Conservation (phyloP, 2,113 vertebrate genomes). For the human (Homo sapiens) region DNA sequence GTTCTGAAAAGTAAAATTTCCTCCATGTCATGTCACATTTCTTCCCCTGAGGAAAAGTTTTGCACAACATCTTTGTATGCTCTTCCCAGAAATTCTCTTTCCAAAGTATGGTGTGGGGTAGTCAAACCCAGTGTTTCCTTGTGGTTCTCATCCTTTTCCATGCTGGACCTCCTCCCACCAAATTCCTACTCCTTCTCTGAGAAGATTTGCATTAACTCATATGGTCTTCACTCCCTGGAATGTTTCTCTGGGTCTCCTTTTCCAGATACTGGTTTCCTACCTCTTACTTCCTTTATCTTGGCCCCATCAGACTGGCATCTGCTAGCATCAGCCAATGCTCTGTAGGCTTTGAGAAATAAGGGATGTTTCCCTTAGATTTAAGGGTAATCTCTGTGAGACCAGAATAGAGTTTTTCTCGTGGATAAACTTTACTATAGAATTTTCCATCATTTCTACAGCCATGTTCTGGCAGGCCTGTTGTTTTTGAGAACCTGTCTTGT, state of each 20-base stretch:
- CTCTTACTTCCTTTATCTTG: background rate
- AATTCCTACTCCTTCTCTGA: background rate
- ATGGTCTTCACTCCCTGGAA: background rate
- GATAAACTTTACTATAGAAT: background rate
- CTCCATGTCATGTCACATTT: background rate
- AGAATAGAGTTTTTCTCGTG: background rate
- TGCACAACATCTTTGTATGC: background rate
- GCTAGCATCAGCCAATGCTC: background rate
- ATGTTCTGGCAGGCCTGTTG: background rate
- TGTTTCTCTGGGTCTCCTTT: background rate
- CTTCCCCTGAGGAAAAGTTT: background rate
- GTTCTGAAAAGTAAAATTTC: slow-evolving; percentile 12
- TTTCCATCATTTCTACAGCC: background rate
- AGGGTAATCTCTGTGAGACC: background rate
- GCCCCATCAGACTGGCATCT: background rate
- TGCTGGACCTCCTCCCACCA: background rate
- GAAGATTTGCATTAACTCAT: background rate
- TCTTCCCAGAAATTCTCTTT: background rate
- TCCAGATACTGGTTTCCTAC: background rate
- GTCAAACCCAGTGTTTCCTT: background rate
- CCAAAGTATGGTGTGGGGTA: background rate
- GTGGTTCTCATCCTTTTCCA: background rate
- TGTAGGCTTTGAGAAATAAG: background rate
- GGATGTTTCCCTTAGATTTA: background rate
- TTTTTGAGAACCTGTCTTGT: background rate